Evolutionary conservation across 2,797 vertebrate genomes (phyloP).

Genomic region (Scleropages formosus): DNA sequence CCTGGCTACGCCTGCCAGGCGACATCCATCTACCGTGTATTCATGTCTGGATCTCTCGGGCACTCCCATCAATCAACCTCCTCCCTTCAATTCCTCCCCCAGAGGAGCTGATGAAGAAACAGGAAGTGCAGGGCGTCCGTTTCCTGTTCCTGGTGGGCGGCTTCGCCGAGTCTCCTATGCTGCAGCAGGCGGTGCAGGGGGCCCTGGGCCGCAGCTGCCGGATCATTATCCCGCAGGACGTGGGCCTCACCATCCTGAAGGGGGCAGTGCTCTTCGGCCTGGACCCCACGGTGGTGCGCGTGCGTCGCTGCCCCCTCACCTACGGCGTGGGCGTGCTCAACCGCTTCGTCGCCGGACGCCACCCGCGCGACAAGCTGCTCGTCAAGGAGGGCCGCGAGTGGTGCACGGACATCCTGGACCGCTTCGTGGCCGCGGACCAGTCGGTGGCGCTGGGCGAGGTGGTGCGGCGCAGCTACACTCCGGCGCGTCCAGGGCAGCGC

Average conservation of each 20-base stretch:
- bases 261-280: conserved; percentile 92
- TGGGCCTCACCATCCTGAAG: conserved; percentile 93
- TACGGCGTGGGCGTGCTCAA: conserved; percentile 93
- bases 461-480: conserved; percentile 89
- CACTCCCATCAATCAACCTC: not conserved
- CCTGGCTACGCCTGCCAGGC: not conserved
- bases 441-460: conserved; percentile 91
- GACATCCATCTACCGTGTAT: not conserved
- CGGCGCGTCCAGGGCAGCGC: conserved; percentile 81
- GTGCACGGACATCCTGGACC: conserved; percentile 95
- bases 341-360: conserved; percentile 84
- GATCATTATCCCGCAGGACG: conserved; percentile 90
- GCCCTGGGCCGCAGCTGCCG: conserved; percentile 78
- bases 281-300: conserved; percentile 85
- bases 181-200: conserved; percentile 82
- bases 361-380: conserved; percentile 86
- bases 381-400: conserved; percentile 88
- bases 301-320: conserved; percentile 87
- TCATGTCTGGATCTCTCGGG: not conserved
- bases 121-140: conserved; percentile 80
- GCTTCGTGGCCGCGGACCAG: conserved; percentile 88
- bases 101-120: conserved; percentile 80
- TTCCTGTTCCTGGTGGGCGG: conserved; percentile 95
- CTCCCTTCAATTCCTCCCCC: conserved; percentile 13
- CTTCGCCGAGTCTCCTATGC: conserved; percentile 89